Conservation (phyloP, 2,797 vertebrate genomes). For the Eleutherodactylus coqui region DNA sequence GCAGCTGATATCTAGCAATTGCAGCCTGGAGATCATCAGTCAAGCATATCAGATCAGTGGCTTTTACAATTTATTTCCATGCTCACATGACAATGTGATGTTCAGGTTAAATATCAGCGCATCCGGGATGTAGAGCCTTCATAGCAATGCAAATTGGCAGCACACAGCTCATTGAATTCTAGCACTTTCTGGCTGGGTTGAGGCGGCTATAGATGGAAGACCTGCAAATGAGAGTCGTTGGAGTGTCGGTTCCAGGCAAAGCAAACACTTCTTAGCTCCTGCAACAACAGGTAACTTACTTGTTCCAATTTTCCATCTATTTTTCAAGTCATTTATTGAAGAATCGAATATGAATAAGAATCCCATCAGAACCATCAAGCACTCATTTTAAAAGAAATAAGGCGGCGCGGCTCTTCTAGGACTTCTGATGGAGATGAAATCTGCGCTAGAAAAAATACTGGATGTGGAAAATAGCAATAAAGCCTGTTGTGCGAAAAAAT, state of each 20-base stretch:
- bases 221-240: conserved; percentile 44
- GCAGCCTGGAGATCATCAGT: conserved; percentile 59
- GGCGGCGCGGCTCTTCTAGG: not conserved
- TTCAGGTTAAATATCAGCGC: conserved; percentile 59
- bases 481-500: no score
- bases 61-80: conserved; percentile 61
- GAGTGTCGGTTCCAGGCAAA: conserved; percentile 29
- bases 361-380: not conserved
- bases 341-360: conserved; percentile 19
- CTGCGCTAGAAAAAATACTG: not conserved
- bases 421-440: conserved; percentile 1
- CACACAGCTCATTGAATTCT: conserved; percentile 48
- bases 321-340: conserved; percentile 30
- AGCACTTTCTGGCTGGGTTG: conserved; percentile 9
- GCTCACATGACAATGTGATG: conserved; percentile 55
- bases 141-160: conserved; percentile 55
- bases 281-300: conserved; percentile 23
- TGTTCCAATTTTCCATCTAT: conserved; percentile 41
- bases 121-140: conserved; percentile 8
- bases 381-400: conserved; percentile 20
- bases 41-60: conserved; percentile 55
- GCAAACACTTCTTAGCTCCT: conserved; percentile 41
- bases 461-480: no score
- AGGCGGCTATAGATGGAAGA: conserved; percentile 13
- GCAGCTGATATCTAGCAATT: conserved; percentile 52